A percentile compares a stretch with the other conserved stretches of the same genome.
Evolutionary conservation across 1,140 invertebrate species (phyloP).

Genomic region (Sycophaga agraensis): DNA sequence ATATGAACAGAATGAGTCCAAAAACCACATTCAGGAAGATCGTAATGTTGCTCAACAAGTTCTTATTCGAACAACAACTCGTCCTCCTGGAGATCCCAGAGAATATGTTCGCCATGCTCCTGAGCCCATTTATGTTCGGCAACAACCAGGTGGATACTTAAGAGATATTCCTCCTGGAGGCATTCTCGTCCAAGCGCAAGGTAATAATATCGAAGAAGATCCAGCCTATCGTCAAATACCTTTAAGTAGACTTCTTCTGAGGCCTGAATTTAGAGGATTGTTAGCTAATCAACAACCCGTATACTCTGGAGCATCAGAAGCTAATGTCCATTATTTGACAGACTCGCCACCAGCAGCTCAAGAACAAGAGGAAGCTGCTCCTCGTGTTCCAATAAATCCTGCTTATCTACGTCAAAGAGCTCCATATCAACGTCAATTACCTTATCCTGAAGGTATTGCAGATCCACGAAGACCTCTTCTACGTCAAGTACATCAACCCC

Average conservation of each 20-base stretch:
- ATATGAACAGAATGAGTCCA: conserved; percentile 35
- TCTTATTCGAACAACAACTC: conserved; percentile 38
- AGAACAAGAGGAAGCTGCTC: conserved; percentile 39
- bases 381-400: conserved; percentile 37
- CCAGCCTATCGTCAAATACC: conserved; percentile 42
- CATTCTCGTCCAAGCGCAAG: conserved; percentile 38
- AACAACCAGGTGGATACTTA: conserved; percentile 42
- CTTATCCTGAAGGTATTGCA: conserved; percentile 35
- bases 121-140: conserved; percentile 47
- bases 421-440: conserved; percentile 37
- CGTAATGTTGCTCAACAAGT: conserved; percentile 42
- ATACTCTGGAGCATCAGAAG: conserved; percentile 44
- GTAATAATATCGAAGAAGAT: conserved; percentile 42
- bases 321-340: conserved; percentile 48
- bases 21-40: conserved; percentile 43
- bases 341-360: conserved; percentile 37
- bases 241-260: conserved; percentile 41
- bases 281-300: conserved; percentile 39
- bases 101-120: conserved; percentile 43
- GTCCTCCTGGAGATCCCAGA: conserved; percentile 31
- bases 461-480: conserved; percentile 36
- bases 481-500: conserved; percentile 33
- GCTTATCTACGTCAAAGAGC: conserved; percentile 39
- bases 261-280: conserved; percentile 30
- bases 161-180: conserved; percentile 41